These are phyloP conservation scores for Dryoscopus gambensis DNA, from an alignment of 2,113 vertebrate species.

Conservation along the genomic window DNA sequence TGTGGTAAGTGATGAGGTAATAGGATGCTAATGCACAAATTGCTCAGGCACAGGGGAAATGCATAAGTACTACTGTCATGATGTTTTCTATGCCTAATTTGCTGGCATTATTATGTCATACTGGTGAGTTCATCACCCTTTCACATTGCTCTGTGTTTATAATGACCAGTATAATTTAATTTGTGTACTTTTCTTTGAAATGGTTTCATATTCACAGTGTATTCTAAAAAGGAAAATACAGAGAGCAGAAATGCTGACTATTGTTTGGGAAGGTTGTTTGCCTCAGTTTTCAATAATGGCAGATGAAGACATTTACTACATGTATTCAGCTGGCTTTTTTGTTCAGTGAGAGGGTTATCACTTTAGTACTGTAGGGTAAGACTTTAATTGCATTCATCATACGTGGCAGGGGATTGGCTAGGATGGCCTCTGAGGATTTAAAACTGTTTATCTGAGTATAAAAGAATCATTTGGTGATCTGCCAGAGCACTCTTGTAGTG, in stretches of 20 bases:
- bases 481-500: conserved; percentile 39
- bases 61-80: conserved; percentile 1
- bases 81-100: conserved; percentile 9
- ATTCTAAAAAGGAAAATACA: background rate
- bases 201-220: background rate
- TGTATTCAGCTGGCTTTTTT: conserved; percentile 2
- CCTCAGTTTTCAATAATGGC: background rate
- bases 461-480: conserved; percentile 55
- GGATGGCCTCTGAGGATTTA: conserved; percentile 51
- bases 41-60: conserved; percentile 13
- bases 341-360: background rate
- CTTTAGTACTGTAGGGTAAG: conserved; percentile 8
- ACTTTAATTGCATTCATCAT: conserved; percentile 63
- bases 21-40: conserved; percentile 48
- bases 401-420: conserved; percentile 5
- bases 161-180: background rate
- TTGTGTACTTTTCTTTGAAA: background rate
- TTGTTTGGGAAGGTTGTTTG: background rate
- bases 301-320: background rate
- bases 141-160: background rate
- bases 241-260: background rate
- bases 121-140: conserved; percentile 6
- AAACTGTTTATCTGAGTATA: conserved; percentile 51
- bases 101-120: conserved; percentile 19
- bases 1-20: conserved; percentile 18